Conservation (phyloP, 2,113 vertebrate species). For the Microtus richardsoni region DNA sequence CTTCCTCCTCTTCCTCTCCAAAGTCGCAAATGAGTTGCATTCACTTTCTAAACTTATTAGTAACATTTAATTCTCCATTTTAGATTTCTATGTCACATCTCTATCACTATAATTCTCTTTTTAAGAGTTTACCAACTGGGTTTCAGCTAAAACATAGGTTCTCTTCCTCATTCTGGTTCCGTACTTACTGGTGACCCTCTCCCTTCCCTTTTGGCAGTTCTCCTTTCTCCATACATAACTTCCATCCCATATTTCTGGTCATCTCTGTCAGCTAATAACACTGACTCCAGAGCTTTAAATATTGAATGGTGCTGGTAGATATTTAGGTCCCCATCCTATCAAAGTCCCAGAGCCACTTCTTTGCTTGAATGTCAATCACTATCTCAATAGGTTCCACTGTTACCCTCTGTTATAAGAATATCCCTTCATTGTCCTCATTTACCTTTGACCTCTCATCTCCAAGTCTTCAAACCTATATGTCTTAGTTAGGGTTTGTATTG, state of each 20-base stretch:
- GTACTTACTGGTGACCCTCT: not conserved
- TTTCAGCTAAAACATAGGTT: not conserved
- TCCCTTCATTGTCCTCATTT: not conserved
- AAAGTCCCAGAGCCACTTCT: not conserved
- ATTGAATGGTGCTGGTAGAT: not conserved
- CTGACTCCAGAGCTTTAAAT: not conserved
- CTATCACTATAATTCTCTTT: not conserved
- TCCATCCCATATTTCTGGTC: not conserved
- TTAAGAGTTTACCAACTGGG: not conserved
- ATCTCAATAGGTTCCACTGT: not conserved
- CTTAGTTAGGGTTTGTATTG: not conserved
- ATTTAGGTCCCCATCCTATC: not conserved
- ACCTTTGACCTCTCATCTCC: not conserved
- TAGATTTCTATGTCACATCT: not conserved
- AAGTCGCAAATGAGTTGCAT: not conserved
- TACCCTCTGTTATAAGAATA: not conserved
- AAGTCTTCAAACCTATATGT: not conserved
- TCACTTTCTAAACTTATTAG: not conserved
- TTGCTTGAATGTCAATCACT: not conserved
- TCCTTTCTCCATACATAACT: not conserved
- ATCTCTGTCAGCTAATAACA: not conserved
- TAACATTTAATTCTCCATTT: not conserved
- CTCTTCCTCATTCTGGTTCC: not conserved
- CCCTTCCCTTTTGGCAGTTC: not conserved
- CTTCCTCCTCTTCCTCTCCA: not conserved